phyloP scores from a whole-genome alignment of 2,113 vertebrate genomes.

The Clinocottus analis region DNA sequence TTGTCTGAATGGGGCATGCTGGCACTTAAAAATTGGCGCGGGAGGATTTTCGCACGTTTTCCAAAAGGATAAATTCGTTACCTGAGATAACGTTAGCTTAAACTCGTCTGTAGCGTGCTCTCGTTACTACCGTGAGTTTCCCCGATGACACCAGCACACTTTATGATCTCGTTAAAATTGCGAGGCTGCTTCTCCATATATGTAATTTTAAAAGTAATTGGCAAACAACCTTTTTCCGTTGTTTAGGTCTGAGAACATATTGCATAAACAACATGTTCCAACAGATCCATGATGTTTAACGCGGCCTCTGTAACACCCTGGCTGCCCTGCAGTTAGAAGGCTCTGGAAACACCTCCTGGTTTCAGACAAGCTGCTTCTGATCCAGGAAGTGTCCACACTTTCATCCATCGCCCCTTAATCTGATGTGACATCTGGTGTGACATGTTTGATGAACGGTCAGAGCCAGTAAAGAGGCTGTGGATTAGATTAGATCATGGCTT shows the following conservation, averaged over 20 bases:
- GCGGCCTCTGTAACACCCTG: not conserved
- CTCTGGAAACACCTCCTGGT: constrained; percentile 14
- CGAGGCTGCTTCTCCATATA: not conserved
- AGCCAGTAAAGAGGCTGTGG: constrained; percentile 37
- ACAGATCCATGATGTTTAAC: not conserved
- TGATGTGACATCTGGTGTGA: constrained; percentile 46
- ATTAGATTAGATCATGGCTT: constrained; percentile 66
- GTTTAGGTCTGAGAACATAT: too few species aligned
- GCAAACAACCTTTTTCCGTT: too few species aligned
- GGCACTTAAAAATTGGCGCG: too few species aligned
- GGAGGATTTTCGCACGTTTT: too few species aligned
- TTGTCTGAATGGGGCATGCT: too few species aligned
- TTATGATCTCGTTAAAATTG: too few species aligned
- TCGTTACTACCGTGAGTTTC: too few species aligned
- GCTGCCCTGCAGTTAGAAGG: not conserved
- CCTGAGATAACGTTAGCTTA: too few species aligned
- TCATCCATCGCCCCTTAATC: constrained; percentile 46
- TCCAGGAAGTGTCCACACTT: constrained; percentile 31
- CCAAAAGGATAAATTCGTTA: too few species aligned
- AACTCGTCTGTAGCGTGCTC: too few species aligned
- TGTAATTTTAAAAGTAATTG: not conserved
- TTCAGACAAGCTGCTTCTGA: constrained; percentile 33
- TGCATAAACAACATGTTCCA: not conserved
- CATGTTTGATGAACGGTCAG: constrained; percentile 54
- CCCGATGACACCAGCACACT: too few species aligned